Evolutionary conservation across 2,797 vertebrate species (phyloP), one percentile per base, ranked within the genome.

Genomic region (Bradypodion ventrale): DNA sequence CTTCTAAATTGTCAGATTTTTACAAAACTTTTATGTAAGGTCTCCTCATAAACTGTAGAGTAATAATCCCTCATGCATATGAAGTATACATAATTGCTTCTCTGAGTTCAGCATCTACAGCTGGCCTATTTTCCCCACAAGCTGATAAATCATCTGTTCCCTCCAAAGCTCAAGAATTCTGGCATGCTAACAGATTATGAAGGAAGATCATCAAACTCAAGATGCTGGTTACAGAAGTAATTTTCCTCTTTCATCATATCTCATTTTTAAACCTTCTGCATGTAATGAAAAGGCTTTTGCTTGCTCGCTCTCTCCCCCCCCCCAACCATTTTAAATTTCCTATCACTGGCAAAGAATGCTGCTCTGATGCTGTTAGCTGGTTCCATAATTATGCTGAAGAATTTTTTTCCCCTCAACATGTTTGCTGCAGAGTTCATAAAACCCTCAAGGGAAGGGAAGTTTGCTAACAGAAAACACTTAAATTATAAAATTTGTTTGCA

Each of bases 261-360:
- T 10, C 1, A 0, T 23, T 37, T 72, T 46, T 13, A 69, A 70
- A 49, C 56, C 60, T 52, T 73, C 44, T 25, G 21, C 62, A 40
- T 15, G 46, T 29, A 63, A 44, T 49, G 44, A 52, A 83, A 82
- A 77, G 73, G n/a, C 32, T 76, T 76, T 81, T n/a, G n/a, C n/a
- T n/a, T n/a, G n/a, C n/a, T n/a, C n/a, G n/a, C 27, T 9, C 27
- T 35, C 56, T 25, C 19, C 27, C 82, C 80, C 27, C 80, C 73
- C 85, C 80, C 75, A 60, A 84, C 83, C 0, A 59, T 90, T 85
- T 68, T 88, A 90, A 86, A 65, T 62, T 68, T 77, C 84, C 23
- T 49, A 63, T 49, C 80, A 40, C 35, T 70, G 72, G 68, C 49
- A 79, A 77, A 66, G 7, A 46, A 73, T 69, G 35, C 42, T 66